A percentile compares a stretch with the other conserved stretches of the same genome.
Evolutionary conservation across 2,797 vertebrate species (phyloP).

Genomic region (Semaprochilodus insignis): DNA sequence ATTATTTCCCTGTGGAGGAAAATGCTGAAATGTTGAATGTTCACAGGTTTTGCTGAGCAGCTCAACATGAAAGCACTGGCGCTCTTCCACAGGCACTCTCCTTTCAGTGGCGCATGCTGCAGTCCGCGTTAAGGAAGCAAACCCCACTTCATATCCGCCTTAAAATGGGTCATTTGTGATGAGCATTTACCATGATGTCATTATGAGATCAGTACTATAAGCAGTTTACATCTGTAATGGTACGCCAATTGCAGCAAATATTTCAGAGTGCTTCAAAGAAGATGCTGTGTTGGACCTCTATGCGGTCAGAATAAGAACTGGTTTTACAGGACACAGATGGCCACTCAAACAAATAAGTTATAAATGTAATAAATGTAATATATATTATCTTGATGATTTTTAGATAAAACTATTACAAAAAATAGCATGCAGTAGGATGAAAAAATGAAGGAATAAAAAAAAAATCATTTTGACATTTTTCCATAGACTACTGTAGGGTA

Average conservation of each 20-base stretch:
- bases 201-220: not conserved
- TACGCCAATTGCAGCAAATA: not conserved
- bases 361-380: no score
- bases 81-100: slow-evolving; percentile 3
- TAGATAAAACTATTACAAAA: no score
- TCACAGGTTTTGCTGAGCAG: slow-evolving; percentile 32
- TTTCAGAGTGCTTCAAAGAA: not conserved
- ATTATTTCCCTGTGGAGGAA: slow-evolving; percentile 44
- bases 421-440: no score
- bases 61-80: slow-evolving; percentile 10
- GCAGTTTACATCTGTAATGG: not conserved
- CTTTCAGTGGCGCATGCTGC: not conserved
- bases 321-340: no score
- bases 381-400: no score
- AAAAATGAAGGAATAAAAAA: no score
- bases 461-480: no score
- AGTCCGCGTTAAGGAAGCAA: not conserved
- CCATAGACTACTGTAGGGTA: no score
- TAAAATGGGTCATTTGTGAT: not conserved
- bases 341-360: no score
- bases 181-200: not conserved
- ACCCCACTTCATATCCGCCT: not conserved
- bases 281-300: not conserved
- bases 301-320: not conserved
- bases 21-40: slow-evolving; percentile 41